Evolutionary conservation across 1,140 invertebrate species (phyloP).

Genomic region (Coenobita brevimanus): DNA sequence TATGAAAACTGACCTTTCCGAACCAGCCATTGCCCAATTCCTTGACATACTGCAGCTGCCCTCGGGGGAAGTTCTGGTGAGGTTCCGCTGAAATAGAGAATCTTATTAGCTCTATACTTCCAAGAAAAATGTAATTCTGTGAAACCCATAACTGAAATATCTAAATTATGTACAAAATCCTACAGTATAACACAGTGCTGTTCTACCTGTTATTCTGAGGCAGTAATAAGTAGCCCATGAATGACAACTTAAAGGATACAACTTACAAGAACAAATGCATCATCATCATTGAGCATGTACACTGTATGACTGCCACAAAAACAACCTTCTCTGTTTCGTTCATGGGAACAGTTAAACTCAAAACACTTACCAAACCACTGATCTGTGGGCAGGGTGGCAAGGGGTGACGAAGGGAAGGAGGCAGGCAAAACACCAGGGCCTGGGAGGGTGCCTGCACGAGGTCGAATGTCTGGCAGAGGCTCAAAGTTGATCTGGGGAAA

Average conservation of each 20-base stretch:
- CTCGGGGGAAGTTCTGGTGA: slow-evolving; percentile 83
- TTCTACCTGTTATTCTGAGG: too few relatives aligned
- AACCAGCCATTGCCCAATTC: slow-evolving; percentile 92
- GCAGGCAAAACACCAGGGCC: slow-evolving; percentile 37
- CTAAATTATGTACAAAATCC: too few relatives aligned
- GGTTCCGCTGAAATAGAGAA: slow-evolving; percentile 74
- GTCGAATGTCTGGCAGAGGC: slow-evolving; percentile 71
- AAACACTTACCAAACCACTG: slow-evolving; percentile 74
- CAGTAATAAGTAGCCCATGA: too few relatives aligned
- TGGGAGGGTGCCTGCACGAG: slow-evolving; percentile 63
- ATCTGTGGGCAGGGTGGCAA: slow-evolving; percentile 70
- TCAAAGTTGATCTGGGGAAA: slow-evolving; percentile 71
- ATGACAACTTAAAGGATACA: too few relatives aligned
- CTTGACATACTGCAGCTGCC: slow-evolving; percentile 85
- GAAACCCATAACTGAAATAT: too few relatives aligned
- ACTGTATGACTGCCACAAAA: too few relatives aligned
- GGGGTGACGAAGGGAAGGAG: slow-evolving; percentile 56
- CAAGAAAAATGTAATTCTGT: too few relatives aligned
- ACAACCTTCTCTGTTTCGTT: too few relatives aligned
- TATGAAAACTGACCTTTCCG: slow-evolving; percentile 82
- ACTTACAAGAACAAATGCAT: too few relatives aligned
- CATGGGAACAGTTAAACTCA: not conserved
- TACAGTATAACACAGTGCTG: too few relatives aligned
- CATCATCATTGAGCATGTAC: too few relatives aligned
- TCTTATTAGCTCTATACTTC: too few relatives aligned